Conservation (phyloP, 2,113 vertebrate genomes). For the Leiothrix lutea region DNA sequence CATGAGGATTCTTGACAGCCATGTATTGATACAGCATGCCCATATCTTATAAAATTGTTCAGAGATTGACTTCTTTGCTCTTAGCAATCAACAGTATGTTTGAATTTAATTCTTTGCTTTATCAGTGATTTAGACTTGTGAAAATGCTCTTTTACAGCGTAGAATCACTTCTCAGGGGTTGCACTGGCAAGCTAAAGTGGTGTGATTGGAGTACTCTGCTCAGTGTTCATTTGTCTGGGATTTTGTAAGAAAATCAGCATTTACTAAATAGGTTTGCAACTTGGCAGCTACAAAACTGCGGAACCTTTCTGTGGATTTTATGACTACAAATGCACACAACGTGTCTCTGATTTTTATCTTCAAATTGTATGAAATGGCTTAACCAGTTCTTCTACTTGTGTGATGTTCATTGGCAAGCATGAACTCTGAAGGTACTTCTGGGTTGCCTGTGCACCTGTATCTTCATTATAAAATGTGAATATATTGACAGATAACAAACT, state of each 20-base stretch:
- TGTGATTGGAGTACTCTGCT: neutral
- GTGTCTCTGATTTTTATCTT: neutral
- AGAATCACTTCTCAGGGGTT: conserved; percentile 67
- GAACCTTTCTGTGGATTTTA: neutral
- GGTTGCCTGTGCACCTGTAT: neutral
- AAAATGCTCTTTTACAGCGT: conserved; percentile 50
- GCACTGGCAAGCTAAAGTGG: conserved; percentile 66
- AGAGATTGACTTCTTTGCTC: conserved; percentile 58
- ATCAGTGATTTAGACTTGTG: conserved; percentile 52
- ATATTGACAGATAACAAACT: neutral
- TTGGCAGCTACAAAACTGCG: neutral
- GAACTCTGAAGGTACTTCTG: neutral
- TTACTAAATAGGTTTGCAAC: neutral
- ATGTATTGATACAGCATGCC: conserved; percentile 59
- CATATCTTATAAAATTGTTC: conserved; percentile 46
- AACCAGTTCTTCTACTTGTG: neutral
- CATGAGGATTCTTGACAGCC: conserved; percentile 52
- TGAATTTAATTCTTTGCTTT: conserved; percentile 59
- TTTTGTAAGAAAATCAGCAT: neutral
- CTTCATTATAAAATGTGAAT: neutral
- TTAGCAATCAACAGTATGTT: conserved; percentile 28
- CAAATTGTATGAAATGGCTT: neutral
- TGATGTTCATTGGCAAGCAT: neutral
- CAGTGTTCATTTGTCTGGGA: neutral
- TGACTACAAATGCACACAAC: neutral